A percentile compares a stretch with the other conserved stretches of the same genome.
phyloP scores from a whole-genome alignment of 2,888 invertebrate species.

The Hypselothyrea guttata region DNA sequence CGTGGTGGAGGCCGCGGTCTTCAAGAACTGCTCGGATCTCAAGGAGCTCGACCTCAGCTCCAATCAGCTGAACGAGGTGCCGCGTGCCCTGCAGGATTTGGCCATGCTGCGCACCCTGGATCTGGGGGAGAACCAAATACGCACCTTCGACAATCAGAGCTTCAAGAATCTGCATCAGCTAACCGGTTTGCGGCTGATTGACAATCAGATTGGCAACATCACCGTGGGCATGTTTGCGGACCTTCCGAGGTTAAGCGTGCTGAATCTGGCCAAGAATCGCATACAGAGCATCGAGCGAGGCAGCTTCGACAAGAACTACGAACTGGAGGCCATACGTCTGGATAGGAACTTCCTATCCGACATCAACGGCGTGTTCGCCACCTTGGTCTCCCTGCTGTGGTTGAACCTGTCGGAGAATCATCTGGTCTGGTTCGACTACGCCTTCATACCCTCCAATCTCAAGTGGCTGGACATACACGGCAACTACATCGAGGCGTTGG shows the following conservation, averaged over 20 bases:
- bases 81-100: constrained; percentile 91
- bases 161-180: constrained; percentile 93
- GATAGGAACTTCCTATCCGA: constrained; percentile 94
- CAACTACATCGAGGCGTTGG: constrained; percentile 93
- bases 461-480: constrained; percentile 96
- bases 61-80: constrained; percentile 91
- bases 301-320: constrained; percentile 91
- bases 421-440: constrained; percentile 96
- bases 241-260: constrained; percentile 90
- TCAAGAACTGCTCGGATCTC: constrained; percentile 93
- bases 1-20: constrained; percentile 90
- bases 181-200: constrained; percentile 93
- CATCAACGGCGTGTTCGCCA: constrained; percentile 94
- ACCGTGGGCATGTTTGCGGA: constrained; percentile 94
- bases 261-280: constrained; percentile 95
- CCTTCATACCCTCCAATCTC: constrained; percentile 93
- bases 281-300: constrained; percentile 93
- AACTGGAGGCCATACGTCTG: constrained; percentile 92
- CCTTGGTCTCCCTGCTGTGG: constrained; percentile 91
- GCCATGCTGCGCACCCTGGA: constrained; percentile 93
- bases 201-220: constrained; percentile 94
- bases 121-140: constrained; percentile 95
- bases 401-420: constrained; percentile 95
- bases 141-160: constrained; percentile 90
- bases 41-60: constrained; percentile 95